phyloP scores from a whole-genome alignment of 2,113 vertebrate genomes.

The Notothenia coriiceps region DNA sequence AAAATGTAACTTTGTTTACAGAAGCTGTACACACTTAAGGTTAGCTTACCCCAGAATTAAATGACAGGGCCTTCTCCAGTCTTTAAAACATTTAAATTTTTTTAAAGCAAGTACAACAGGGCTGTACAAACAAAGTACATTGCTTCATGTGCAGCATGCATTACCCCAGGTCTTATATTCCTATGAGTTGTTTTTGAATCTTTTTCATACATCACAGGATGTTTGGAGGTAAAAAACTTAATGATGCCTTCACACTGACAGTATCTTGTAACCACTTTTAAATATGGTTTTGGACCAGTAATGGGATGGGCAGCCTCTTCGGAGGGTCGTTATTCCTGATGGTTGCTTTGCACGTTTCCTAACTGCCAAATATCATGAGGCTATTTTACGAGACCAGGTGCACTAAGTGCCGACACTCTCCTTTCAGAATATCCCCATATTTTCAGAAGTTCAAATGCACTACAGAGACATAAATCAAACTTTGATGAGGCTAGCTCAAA shows the following conservation, averaged over 20 bases:
- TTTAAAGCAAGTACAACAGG: not conserved
- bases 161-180: not conserved
- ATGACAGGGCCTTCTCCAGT: not conserved
- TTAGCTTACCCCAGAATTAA: too few relatives aligned
- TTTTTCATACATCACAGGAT: constrained; percentile 4
- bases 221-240: constrained; percentile 4
- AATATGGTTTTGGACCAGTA: constrained; percentile 43
- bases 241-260: not conserved
- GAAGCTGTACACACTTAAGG: not conserved
- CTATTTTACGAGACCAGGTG: constrained; percentile 59
- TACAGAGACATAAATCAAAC: constrained; percentile 17
- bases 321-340: constrained; percentile 59
- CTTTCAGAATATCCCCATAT: constrained; percentile 31
- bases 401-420: constrained; percentile 53
- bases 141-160: not conserved
- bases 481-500: constrained; percentile 5
- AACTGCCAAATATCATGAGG: constrained; percentile 60
- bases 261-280: constrained; percentile 31
- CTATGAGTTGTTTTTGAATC: not conserved
- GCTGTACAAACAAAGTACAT: not conserved
- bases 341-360: constrained; percentile 62
- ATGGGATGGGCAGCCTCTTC: constrained; percentile 56
- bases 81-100: constrained; percentile 2
- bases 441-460: constrained; percentile 17
- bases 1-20: constrained; percentile 16